phyloP scores from a whole-genome alignment of 2,888 invertebrate species.

The Mythimna lalbum region DNA sequence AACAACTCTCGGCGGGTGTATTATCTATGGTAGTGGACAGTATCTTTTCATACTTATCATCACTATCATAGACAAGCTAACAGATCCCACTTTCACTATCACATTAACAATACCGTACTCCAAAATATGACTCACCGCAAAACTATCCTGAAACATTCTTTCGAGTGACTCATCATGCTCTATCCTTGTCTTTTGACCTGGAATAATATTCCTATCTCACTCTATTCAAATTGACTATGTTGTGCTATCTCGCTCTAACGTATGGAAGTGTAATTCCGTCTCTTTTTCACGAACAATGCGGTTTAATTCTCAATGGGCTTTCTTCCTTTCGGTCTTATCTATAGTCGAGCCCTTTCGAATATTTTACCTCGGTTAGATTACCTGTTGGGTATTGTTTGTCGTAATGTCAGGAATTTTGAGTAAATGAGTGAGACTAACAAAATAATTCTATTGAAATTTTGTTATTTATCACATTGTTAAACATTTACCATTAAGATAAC shows the following conservation, averaged over 20 bases:
- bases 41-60: no score
- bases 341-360: conserved; percentile 35
- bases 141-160: conserved; percentile 48
- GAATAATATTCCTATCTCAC: conserved; percentile 32
- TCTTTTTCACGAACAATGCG: conserved; percentile 51
- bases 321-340: conserved; percentile 51
- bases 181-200: conserved; percentile 52
- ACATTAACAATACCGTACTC: conserved; percentile 7
- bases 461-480: neutral
- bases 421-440: neutral
- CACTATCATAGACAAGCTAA: neutral
- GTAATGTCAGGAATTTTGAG: conserved; percentile 2
- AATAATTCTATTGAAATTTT: neutral
- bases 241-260: conserved; percentile 30
- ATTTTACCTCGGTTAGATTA: neutral
- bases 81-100: neutral
- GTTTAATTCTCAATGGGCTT: conserved; percentile 46
- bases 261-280: conserved; percentile 27
- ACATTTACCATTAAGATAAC: neutral
- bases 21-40: no score
- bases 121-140: conserved; percentile 53
- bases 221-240: conserved; percentile 15
- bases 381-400: neutral
- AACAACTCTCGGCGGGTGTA: no score
- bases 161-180: conserved; percentile 54